Percentiles rank a stretch among this genome's conserved stretches.
These are phyloP conservation scores for Cottus gobio DNA, from an alignment of 2,113 vertebrate genomes.

Conservation along the genomic window DNA sequence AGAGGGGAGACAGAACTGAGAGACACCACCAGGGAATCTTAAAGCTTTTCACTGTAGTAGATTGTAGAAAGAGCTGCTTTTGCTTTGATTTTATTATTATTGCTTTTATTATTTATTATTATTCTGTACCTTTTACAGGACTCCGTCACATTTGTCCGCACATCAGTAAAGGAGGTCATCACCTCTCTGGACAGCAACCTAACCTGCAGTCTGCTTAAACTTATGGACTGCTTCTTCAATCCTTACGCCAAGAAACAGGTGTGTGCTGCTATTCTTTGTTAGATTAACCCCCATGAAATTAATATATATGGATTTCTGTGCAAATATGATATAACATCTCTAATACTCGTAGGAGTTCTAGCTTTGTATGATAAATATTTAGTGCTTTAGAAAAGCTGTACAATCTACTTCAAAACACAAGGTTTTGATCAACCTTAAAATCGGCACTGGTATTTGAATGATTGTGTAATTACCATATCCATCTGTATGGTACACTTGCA, in stretches of 20 bases:
- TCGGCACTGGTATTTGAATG: neutral
- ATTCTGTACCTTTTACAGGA: constrained; percentile 77
- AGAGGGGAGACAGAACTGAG: neutral
- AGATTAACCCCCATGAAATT: neutral
- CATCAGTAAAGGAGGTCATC: constrained; percentile 88
- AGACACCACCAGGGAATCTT: neutral
- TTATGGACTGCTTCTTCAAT: constrained; percentile 92
- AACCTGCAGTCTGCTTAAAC: constrained; percentile 86
- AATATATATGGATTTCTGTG: neutral
- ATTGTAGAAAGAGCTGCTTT: neutral
- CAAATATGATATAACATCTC: neutral
- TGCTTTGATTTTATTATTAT: too few relatives aligned
- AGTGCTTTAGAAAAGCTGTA: neutral
- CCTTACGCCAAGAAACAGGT: constrained; percentile 88
- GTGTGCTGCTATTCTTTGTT: neutral
- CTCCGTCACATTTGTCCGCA: constrained; percentile 84
- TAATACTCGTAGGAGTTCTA: neutral
- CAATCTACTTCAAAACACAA: neutral
- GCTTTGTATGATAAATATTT: neutral
- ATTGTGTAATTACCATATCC: too few relatives aligned
- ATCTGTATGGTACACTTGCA: too few relatives aligned
- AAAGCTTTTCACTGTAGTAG: neutral
- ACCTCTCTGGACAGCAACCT: constrained; percentile 89
- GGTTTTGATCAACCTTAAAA: neutral
- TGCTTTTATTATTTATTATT: too few relatives aligned